Evolutionary conservation across 1,140 invertebrate species (phyloP).

Genomic region (Riptortus pedestris): DNA sequence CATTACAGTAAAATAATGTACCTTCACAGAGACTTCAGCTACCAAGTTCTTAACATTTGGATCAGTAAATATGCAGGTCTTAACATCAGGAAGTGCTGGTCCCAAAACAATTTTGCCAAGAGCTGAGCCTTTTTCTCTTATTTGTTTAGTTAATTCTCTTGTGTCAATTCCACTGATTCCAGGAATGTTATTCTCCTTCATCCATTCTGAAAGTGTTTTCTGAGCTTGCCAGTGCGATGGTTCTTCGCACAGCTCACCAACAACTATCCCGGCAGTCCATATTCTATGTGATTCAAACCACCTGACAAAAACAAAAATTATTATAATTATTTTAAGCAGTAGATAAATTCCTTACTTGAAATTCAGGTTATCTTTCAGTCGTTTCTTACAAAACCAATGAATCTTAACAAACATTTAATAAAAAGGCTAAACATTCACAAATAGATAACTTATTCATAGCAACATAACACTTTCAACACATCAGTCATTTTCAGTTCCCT

Average conservation of each 20-base stretch:
- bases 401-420: too few species aligned
- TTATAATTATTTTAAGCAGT: not conserved
- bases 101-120: constrained; percentile 64
- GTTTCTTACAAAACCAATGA: too few species aligned
- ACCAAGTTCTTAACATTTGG: constrained; percentile 86
- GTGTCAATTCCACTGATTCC: constrained; percentile 89
- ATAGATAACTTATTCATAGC: too few species aligned
- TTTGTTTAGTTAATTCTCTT: constrained; percentile 72
- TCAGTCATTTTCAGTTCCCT: too few species aligned
- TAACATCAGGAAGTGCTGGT: constrained; percentile 38
- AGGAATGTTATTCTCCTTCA: constrained; percentile 64
- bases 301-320: constrained; percentile 39
- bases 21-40: constrained; percentile 75
- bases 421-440: too few species aligned
- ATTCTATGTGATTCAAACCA: constrained; percentile 88
- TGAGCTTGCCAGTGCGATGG: constrained; percentile 83
- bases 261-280: constrained; percentile 85
- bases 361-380: not conserved
- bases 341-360: not conserved
- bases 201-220: constrained; percentile 73
- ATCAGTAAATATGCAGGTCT: constrained; percentile 47
- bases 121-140: constrained; percentile 72
- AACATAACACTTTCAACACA: too few species aligned
- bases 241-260: constrained; percentile 74
- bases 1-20: constrained; percentile 35